phyloP scores from a whole-genome alignment of 37 sponge, comb jelly and placozoan genomes.

The Chondrosia reniformis region DNA sequence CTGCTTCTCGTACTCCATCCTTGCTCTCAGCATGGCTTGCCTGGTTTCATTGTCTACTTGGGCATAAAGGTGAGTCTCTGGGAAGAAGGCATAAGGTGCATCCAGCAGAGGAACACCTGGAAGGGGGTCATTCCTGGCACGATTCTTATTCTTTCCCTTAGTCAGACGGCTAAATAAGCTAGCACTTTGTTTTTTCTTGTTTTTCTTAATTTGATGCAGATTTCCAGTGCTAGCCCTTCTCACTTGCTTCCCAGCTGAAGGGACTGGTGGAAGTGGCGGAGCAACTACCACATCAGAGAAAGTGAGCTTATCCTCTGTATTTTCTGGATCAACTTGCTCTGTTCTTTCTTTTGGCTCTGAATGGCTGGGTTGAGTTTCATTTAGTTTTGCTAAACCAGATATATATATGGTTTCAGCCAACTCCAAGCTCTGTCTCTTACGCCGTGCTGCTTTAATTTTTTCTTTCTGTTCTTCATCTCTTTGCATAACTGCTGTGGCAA shows the following conservation, averaged over 20 bases:
- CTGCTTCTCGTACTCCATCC: not conserved
- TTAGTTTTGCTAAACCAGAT: not conserved
- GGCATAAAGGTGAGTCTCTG: not conserved
- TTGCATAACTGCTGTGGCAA: not conserved
- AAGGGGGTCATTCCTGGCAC: constrained; percentile 9
- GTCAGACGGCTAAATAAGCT: not conserved
- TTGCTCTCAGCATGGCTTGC: not conserved
- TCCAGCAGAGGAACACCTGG: not conserved
- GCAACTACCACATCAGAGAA: too few species aligned
- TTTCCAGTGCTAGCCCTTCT: not conserved
- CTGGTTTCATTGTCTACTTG: not conserved
- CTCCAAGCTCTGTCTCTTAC: not conserved
- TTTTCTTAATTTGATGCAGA: not conserved
- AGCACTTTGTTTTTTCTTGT: not conserved
- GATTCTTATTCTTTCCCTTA: not conserved
- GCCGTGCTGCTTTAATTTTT: constrained; percentile 9
- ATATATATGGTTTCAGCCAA: constrained; percentile 21
- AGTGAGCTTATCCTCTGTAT: not conserved
- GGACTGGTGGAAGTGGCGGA: not conserved
- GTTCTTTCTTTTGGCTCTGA: not conserved
- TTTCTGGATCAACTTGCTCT: not conserved
- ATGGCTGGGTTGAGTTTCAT: not conserved
- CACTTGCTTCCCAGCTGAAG: not conserved
- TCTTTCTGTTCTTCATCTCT: constrained; percentile 12
- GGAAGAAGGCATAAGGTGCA: not conserved